These are phyloP conservation scores for Orussus abietinus DNA, from an alignment of 1,140 invertebrate genomes.

Conservation along the genomic window DNA sequence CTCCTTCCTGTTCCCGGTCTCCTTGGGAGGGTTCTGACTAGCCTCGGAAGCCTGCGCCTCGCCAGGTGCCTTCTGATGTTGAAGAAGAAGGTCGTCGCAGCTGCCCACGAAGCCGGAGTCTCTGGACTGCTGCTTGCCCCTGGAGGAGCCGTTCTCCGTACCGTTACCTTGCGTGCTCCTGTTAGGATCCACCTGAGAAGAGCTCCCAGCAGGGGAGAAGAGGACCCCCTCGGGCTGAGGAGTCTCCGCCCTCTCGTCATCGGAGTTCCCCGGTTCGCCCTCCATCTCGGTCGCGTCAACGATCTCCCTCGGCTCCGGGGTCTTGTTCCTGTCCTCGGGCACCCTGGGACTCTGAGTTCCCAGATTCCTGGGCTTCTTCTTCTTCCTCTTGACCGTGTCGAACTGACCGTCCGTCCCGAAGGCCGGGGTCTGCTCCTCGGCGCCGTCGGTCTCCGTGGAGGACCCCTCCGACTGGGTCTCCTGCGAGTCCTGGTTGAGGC, in stretches of 20 bases:
- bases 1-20: conserved; percentile 19
- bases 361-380: conserved; percentile 57
- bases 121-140: conserved; percentile 71
- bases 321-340: conserved; percentile 51
- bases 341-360: conserved; percentile 46
- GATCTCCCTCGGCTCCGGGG: conserved; percentile 54
- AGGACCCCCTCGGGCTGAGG: conserved; percentile 56
- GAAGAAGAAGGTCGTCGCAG: conserved; percentile 79
- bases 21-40: conserved; percentile 20
- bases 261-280: conserved; percentile 32
- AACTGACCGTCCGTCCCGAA: conserved; percentile 68
- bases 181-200: conserved; percentile 15
- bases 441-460: conserved; percentile 73
- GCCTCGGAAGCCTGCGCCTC: conserved; percentile 23
- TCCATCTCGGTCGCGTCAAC: conserved; percentile 34
- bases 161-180: conserved; percentile 6
- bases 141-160: not conserved
- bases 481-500: conserved; percentile 35
- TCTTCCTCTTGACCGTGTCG: conserved; percentile 80
- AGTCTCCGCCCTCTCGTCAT: conserved; percentile 59
- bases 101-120: conserved; percentile 86
- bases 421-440: conserved; percentile 61
- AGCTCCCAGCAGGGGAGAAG: conserved; percentile 22
- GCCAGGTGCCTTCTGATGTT: conserved; percentile 52
- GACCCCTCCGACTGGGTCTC: conserved; percentile 62